A percentile compares a stretch with the other conserved stretches of the same genome.
Conservation (phyloP, 2,797 vertebrate species). For the Decapterus maruadsi region DNA sequence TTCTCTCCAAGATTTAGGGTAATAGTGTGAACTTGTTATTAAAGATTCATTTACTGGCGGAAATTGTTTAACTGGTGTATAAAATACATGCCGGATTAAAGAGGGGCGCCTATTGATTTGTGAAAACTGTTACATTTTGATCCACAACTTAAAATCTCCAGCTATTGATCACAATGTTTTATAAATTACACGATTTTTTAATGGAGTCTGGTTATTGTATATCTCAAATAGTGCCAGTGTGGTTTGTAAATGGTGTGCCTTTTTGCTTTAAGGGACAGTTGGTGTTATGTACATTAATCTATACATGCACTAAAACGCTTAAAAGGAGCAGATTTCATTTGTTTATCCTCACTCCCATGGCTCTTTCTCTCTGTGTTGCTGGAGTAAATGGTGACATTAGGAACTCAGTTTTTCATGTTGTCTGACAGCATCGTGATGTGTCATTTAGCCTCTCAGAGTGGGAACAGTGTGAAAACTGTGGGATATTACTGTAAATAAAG, state of each 20-base stretch:
- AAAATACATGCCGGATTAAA: slow-evolving; percentile 1
- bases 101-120: neutral
- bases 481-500: slow-evolving; percentile 45
- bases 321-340: neutral
- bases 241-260: neutral
- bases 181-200: neutral
- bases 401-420: slow-evolving; percentile 7
- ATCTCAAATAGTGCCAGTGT: neutral
- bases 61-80: neutral
- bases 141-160: neutral
- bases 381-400: slow-evolving; percentile 6
- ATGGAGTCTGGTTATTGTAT: neutral
- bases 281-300: neutral
- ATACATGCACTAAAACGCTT: neutral
- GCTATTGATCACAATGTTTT: neutral
- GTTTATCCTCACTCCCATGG: neutral
- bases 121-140: neutral
- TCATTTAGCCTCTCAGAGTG: slow-evolving; percentile 21
- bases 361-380: neutral
- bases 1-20: neutral
- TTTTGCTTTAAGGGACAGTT: neutral
- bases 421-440: slow-evolving; percentile 23
- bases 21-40: neutral
- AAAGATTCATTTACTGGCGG: neutral
- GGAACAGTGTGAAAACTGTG: slow-evolving; percentile 40